These are phyloP conservation scores for Antedon mediterranea DNA, from an alignment of 53 echinoderm and acorn worm genomes.

Conservation along the genomic window DNA sequence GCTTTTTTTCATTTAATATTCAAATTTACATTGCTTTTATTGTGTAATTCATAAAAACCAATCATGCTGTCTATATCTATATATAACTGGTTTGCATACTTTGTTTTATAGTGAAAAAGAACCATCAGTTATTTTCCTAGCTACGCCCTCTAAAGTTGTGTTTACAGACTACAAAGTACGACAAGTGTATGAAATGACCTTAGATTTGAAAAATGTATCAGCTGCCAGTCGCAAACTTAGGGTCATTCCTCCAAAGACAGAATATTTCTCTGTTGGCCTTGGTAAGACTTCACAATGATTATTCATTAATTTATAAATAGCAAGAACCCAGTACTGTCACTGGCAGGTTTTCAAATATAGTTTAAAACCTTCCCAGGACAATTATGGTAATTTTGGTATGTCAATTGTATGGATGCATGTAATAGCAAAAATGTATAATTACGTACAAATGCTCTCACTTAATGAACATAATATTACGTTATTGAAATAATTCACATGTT, in stretches of 20 bases:
- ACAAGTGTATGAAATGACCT: conserved; percentile 80
- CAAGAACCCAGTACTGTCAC: too few species aligned
- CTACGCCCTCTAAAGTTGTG: conserved; percentile 68
- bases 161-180: conserved; percentile 88
- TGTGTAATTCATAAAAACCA: too few species aligned
- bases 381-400: not conserved
- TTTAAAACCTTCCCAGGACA: too few species aligned
- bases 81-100: too few species aligned
- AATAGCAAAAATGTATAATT: too few species aligned
- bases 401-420: not conserved
- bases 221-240: conserved; percentile 81
- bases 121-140: conserved; percentile 55
- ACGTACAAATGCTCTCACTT: too few species aligned
- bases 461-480: too few species aligned
- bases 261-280: conserved; percentile 84
- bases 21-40: not conserved
- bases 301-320: too few species aligned
- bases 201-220: conserved; percentile 84
- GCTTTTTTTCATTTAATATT: not conserved
- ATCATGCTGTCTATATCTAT: too few species aligned
- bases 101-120: conserved; percentile 39
- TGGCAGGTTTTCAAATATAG: too few species aligned
- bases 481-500: too few species aligned
- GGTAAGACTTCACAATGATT: conserved; percentile 36
- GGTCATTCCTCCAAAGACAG: conserved; percentile 68